phyloP scores from a whole-genome alignment of 2,797 vertebrate species.

The Caiman crocodilus region DNA sequence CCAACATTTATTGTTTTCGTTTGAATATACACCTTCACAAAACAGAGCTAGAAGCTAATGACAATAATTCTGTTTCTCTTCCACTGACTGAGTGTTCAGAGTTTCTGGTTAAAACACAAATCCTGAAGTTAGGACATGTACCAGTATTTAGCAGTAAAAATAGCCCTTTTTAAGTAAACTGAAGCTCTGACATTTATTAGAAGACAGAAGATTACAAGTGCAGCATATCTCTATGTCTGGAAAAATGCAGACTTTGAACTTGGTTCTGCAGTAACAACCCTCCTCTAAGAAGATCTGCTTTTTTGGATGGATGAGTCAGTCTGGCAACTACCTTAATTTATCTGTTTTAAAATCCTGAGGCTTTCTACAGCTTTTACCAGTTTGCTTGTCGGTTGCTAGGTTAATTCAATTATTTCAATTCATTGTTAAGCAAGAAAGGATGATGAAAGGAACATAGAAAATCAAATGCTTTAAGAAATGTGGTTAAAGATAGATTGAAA shows the following conservation, averaged over 20 bases:
- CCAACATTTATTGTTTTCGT: slow-evolving; percentile 21
- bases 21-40: slow-evolving; percentile 29
- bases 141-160: slow-evolving; percentile 33
- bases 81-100: neutral
- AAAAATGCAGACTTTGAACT: neutral
- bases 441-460: neutral
- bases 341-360: neutral
- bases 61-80: neutral
- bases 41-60: slow-evolving; percentile 2
- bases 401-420: neutral
- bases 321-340: neutral
- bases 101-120: slow-evolving; percentile 14
- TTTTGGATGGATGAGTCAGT: neutral
- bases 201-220: neutral
- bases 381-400: neutral
- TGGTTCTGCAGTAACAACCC: neutral
- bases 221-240: neutral
- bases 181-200: neutral
- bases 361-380: neutral
- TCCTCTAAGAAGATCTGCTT: rapidly evolving
- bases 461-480: neutral
- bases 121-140: slow-evolving; percentile 16
- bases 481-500: neutral
- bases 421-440: neutral
- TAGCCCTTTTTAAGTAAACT: neutral